Conservation (phyloP, 2,888 invertebrate genomes). For the Caenorhabditis wallacei region DNA sequence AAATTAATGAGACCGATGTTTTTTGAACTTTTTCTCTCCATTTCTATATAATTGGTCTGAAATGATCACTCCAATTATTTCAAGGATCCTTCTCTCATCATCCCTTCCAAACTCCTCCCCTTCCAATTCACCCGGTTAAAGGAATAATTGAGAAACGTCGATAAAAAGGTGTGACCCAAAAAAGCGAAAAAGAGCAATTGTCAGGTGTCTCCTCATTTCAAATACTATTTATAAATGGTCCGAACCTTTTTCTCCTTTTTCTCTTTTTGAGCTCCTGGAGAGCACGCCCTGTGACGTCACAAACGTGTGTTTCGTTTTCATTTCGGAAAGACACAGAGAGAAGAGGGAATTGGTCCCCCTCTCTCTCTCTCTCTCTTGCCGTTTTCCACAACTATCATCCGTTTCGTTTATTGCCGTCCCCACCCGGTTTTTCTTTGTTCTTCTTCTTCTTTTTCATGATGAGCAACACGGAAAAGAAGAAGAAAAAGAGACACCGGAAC, state of each 20-base stretch:
- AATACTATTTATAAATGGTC: constrained; percentile 6
- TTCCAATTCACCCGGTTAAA: constrained; percentile 2
- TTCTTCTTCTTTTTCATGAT: constrained; percentile 13
- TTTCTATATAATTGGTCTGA: too few relatives aligned
- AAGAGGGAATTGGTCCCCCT: constrained; percentile 1
- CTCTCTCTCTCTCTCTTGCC: constrained; percentile 27
- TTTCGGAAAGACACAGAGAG: constrained; percentile 12
- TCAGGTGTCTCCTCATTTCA: constrained; percentile 1
- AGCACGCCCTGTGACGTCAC: constrained; percentile 13
- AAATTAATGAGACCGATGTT: too few relatives aligned
- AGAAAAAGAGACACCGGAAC: constrained; percentile 20
- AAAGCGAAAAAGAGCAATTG: constrained; percentile 13
- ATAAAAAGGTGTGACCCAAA: constrained; percentile 23
- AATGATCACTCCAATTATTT: too few relatives aligned
- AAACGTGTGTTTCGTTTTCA: constrained; percentile 34
- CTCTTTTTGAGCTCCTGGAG: background rate
- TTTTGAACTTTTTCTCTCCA: too few relatives aligned
- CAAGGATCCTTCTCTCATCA: too few relatives aligned
- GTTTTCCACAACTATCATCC: constrained; percentile 23
- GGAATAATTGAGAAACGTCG: constrained; percentile 29
- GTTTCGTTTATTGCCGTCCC: constrained; percentile 28
- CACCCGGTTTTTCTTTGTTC: constrained; percentile 40
- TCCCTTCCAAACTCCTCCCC: background rate
- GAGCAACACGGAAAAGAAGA: background rate
- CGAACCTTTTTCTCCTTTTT: background rate